Evolutionary conservation across 2,113 vertebrate species (phyloP), one percentile per base, ranked within the genome.

Genomic region (Thermophis baileyi): DNA sequence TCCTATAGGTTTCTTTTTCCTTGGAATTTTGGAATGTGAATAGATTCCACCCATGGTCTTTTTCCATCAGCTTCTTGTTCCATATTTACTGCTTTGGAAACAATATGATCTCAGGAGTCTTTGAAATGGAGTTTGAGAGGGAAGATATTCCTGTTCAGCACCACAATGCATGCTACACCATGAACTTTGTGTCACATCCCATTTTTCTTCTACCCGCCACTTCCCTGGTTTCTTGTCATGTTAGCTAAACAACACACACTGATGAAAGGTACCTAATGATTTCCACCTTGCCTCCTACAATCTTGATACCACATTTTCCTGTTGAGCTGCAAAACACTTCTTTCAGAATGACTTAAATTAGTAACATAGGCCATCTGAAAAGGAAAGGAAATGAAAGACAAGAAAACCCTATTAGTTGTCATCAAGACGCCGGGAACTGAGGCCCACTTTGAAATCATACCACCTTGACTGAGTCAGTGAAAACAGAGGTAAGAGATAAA

Each of bases 301-400:
- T 96, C 97, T 97, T 0, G 0, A 97, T 96, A 98, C 97, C 97
- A 1, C 98, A 96, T 95, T 98, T 98, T 98, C 98, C 98, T 98
- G 98, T 97, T 93, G 90, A 94, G 55, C 40, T 89, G 97, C 88
- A 94, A 98, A 98, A 98, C 97, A 98, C 94, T 87, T 93, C 97
- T 91, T 95, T 97, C 92, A 95, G 54, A 55, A 95, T 95, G 95
- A 97, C 97, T 97, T 96, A 85, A 89, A 96, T 95, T 97, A 94
- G 94, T 97, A 96, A 87, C 89, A 16, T 96, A 94, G 94, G 85
- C 16, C 50, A 94, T 94, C 92, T 89, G 94, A 98, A 94, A 97
- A 97, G 94, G 95, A 97, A 97, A 95, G 40, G 92, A 95, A 95
- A 96, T 96, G 88, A 14, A 93, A 94, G 30, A 35, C n/a, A 74